Percentiles rank a stretch among this genome's conserved stretches.
These are phyloP conservation scores for Xenopus tropicalis DNA, from an alignment of 2,113 vertebrate genomes.

Conservation along the genomic window DNA sequence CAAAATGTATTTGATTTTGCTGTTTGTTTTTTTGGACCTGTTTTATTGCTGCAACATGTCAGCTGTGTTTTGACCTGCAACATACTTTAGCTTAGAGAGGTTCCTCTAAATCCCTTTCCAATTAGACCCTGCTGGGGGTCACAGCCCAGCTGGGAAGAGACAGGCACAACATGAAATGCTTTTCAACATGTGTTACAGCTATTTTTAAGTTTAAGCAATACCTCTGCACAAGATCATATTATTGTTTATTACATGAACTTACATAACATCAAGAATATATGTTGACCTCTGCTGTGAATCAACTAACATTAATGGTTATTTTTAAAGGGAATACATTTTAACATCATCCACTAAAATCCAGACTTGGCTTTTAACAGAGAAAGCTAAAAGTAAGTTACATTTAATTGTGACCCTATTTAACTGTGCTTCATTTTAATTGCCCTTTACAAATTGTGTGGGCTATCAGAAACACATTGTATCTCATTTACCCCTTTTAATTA, in stretches of 20 bases:
- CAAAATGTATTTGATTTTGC: slow-evolving; percentile 35
- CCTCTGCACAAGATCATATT: background rate
- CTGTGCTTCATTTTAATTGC: too few relatives aligned
- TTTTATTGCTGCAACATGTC: slow-evolving; percentile 40
- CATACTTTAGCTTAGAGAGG: slow-evolving; percentile 28
- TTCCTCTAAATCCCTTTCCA: slow-evolving; percentile 30
- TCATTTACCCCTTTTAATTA: too few relatives aligned
- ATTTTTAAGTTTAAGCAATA: background rate
- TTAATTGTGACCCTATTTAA: too few relatives aligned
- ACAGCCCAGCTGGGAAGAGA: slow-evolving; percentile 35
- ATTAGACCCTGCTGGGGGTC: slow-evolving; percentile 39
- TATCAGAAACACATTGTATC: too few relatives aligned
- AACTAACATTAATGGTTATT: too few relatives aligned
- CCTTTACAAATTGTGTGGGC: too few relatives aligned
- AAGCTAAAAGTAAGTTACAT: too few relatives aligned
- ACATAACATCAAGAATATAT: too few relatives aligned
- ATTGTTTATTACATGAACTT: background rate
- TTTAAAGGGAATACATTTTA: too few relatives aligned
- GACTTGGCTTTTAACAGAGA: too few relatives aligned
- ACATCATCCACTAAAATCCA: too few relatives aligned
- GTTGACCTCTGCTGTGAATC: too few relatives aligned
- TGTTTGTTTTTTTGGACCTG: slow-evolving; percentile 28
- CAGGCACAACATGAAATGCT: slow-evolving; percentile 32
- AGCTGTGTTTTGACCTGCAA: slow-evolving; percentile 42
- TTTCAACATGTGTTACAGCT: slow-evolving; percentile 22